phyloP scores from a whole-genome alignment of 2,113 vertebrate genomes.

The Aspiorhynchus laticeps region DNA sequence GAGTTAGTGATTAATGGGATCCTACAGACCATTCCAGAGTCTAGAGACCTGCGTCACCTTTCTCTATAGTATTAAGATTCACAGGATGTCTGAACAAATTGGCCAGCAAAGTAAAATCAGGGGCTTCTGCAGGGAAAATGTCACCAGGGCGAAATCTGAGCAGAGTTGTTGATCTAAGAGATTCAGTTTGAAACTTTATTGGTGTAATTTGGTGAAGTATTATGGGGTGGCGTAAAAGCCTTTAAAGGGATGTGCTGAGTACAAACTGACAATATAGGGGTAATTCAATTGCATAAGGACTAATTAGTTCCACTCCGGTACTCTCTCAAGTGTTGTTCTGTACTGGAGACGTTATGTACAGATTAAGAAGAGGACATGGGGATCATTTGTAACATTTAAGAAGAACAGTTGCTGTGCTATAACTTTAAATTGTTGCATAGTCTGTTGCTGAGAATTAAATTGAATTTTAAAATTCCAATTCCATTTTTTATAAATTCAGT shows the following conservation, averaged over 20 bases:
- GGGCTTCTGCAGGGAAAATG: conserved; percentile 36
- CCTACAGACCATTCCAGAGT: conserved; percentile 52
- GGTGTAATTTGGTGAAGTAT: conserved; percentile 21
- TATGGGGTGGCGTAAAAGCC: conserved; percentile 11
- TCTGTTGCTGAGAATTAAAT: background rate
- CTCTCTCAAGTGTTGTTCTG: conserved; percentile 21
- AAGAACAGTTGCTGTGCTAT: background rate
- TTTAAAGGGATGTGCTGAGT: conserved; percentile 1
- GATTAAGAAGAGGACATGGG: conserved; percentile 13
- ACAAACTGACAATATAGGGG: conserved; percentile 13
- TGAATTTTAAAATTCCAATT: background rate
- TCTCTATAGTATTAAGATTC: conserved; percentile 57
- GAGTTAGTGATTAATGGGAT: conserved; percentile 54
- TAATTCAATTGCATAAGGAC: conserved; percentile 40
- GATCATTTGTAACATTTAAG: conserved; percentile 10
- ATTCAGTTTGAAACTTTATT: conserved; percentile 29
- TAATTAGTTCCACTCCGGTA: conserved; percentile 10
- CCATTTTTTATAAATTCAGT: too few species aligned
- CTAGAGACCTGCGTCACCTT: conserved; percentile 48
- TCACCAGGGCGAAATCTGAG: conserved; percentile 33
- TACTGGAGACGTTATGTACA: conserved; percentile 4
- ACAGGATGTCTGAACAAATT: conserved; percentile 51
- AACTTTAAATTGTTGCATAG: background rate
- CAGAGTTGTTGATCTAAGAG: conserved; percentile 38
- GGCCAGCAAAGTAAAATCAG: conserved; percentile 17